phyloP scores from a whole-genome alignment of 2,888 invertebrate genomes.

The Drosophila glabriapex region DNA sequence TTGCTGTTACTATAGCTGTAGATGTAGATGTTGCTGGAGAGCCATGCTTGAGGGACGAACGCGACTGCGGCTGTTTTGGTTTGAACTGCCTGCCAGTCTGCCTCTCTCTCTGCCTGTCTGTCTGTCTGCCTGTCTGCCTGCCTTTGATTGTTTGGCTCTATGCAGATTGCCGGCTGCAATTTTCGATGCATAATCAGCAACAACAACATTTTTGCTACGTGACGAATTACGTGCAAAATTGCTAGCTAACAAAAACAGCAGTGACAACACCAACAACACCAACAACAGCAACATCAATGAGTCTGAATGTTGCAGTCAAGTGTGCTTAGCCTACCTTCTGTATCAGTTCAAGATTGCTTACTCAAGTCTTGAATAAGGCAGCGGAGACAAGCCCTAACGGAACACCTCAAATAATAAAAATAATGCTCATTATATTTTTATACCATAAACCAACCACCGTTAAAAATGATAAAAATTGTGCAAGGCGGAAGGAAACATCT shows the following conservation, averaged over 20 bases:
- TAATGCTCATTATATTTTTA: neutral
- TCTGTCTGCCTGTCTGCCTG: constrained; percentile 3
- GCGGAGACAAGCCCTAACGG: neutral
- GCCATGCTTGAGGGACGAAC: constrained; percentile 58
- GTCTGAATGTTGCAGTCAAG: constrained; percentile 41
- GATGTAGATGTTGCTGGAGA: constrained; percentile 11
- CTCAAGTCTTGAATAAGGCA: neutral
- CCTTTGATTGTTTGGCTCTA: constrained; percentile 42
- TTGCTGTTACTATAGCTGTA: constrained; percentile 8
- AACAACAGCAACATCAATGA: constrained; percentile 1
- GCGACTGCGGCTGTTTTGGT: constrained; percentile 28
- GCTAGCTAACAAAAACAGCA: constrained; percentile 42
- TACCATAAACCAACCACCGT: neutral
- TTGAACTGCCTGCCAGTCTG: constrained; percentile 1
- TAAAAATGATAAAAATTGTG: neutral
- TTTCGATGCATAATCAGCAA: constrained; percentile 77
- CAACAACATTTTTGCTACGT: constrained; percentile 66
- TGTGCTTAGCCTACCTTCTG: constrained; percentile 16
- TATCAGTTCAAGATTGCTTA: constrained; percentile 9
- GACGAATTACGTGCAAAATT: constrained; percentile 80
- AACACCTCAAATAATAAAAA: neutral
- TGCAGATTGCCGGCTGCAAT: constrained; percentile 75
- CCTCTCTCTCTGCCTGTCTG: neutral
- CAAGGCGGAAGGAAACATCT: neutral
- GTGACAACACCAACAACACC: neutral